Base-by-base conservation (phyloP, 1,140 invertebrate species). In the Stenopsyche tienmushanensis region DNA sequence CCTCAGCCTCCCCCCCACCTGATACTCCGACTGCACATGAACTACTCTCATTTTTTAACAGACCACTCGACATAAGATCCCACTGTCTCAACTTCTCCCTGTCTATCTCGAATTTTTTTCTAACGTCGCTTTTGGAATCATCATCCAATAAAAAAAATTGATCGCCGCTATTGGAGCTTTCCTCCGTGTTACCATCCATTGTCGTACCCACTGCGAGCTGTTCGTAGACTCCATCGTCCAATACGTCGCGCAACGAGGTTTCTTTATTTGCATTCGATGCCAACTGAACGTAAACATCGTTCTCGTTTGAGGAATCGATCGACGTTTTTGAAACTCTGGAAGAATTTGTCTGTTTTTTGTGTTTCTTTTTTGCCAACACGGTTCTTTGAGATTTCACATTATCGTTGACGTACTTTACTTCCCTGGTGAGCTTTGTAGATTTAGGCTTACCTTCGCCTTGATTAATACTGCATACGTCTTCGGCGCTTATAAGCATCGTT, bases 21-120 rank as follows among this genome's bases (percentile, higher is more conserved):
- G 23, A 8, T 73, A 77, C 76, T 75, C 70, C 79, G 78, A 71
- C 74, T 70, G 73, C 79, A 76, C 72, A 76, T 74, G 74, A 80
- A 76, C 74, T 73, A 72, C 73, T 76, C 62, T 73, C 75, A 58
- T 76, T 78, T 73, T 83, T 84, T 82, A 82, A 80, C 55, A 83
- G 74, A 68, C 82, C 90, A 81, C 90, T 91, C 44, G 90, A 93
- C 85, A 92, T 84, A 65, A 92, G 83, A 78, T 93, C 91, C 91
- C 91, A 93, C 73, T 93, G 91, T 26, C 91, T 83, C 68, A 93
- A 82, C 69, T 90, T 92, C 78, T 93, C 91, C 71, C 90, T 85
- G 80, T 93, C 91, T 70, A 92, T 86, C 74, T 90, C 89, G 81
- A 80, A 81, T 47, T 73, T 74, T 60, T 73, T 73, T 66, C 72